phyloP scores from a whole-genome alignment of 2,888 invertebrate species.

The Ischnus inquisitorius region DNA sequence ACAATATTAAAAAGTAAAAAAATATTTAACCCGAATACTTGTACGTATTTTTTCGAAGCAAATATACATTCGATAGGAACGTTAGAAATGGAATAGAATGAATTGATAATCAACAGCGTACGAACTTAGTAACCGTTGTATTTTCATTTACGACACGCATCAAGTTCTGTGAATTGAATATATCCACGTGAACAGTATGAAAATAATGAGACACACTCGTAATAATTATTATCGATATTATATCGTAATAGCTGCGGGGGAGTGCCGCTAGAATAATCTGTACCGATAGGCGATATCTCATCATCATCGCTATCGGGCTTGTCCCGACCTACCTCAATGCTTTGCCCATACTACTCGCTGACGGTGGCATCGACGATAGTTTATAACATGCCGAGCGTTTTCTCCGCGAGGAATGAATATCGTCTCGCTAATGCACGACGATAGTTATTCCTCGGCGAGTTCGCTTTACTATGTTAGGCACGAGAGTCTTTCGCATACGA shows the following conservation, averaged over 20 bases:
- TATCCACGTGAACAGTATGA: conserved; percentile 5
- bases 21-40: no score
- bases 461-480: no score
- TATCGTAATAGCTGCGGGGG: conserved; percentile 37
- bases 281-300: conserved; percentile 12
- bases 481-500: not conserved
- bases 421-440: conserved; percentile 28
- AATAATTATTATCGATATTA: conserved; percentile 38
- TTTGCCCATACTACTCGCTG: not conserved
- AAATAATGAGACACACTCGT: conserved; percentile 27
- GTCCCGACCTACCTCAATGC: conserved; percentile 37
- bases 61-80: no score
- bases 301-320: conserved; percentile 10
- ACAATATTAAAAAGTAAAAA: no score
- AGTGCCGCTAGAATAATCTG: conserved; percentile 42
- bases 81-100: no score
- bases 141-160: not conserved
- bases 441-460: not conserved
- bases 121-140: no score
- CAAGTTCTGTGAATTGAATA: conserved; percentile 22
- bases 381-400: conserved; percentile 32
- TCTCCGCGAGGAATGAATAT: conserved; percentile 14
- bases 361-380: conserved; percentile 23
- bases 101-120: no score
- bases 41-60: no score